A percentile compares a stretch with the other conserved stretches of the same genome.
Evolutionary conservation across 2,113 vertebrate genomes (phyloP).

Genomic region (Macquaria australasica): DNA sequence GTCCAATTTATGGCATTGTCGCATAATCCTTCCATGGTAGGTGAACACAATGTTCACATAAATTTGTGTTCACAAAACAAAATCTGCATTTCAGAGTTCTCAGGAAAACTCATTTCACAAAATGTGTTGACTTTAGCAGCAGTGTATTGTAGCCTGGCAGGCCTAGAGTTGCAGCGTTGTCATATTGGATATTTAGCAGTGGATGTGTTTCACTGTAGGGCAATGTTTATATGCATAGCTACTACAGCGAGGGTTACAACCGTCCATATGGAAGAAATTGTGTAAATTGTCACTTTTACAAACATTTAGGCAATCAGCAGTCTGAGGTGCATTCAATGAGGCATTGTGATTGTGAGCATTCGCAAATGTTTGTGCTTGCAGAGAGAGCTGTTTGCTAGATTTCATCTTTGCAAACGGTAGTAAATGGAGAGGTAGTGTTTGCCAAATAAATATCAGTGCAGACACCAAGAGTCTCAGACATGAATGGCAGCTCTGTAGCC

Average conservation of each 20-base stretch:
- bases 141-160: conserved; percentile 28
- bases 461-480: not conserved
- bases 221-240: conserved; percentile 43
- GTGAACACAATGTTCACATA: conserved; percentile 54
- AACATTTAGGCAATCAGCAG: conserved; percentile 24
- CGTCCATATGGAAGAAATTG: conserved; percentile 44
- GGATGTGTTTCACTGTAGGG: conserved; percentile 45
- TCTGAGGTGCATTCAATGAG: conserved; percentile 13
- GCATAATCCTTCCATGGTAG: conserved; percentile 56
- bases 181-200: conserved; percentile 26
- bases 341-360: conserved; percentile 17
- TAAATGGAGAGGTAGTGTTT: conserved; percentile 25
- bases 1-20: conserved; percentile 61
- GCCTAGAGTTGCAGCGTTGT: conserved; percentile 8
- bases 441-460: conserved; percentile 31
- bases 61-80: conserved; percentile 60
- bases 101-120: conserved; percentile 38
- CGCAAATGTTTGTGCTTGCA: conserved; percentile 17
- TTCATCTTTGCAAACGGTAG: conserved; percentile 33
- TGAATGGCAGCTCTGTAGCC: conserved; percentile 7
- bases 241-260: conserved; percentile 32
- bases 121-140: conserved; percentile 55
- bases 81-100: conserved; percentile 61
- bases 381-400: conserved; percentile 6
- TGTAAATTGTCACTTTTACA: conserved; percentile 35